Base-by-base conservation (phyloP, 1,140 invertebrate species). In the Penaeus japonicus region DNA sequence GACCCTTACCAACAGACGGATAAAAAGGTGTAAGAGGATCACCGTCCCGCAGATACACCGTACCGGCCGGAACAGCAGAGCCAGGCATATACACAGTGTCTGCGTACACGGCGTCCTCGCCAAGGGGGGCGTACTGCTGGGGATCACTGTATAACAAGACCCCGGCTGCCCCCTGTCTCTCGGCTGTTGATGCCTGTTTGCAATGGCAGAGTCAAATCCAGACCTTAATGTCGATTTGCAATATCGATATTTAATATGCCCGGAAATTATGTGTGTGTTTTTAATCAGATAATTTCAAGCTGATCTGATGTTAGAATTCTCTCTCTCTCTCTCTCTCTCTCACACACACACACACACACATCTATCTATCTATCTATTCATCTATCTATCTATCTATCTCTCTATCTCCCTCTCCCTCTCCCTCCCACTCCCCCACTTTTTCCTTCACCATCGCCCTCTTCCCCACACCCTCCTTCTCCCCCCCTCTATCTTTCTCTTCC, bases 21-120 rank as follows among this genome's bases (percentile, higher is more conserved):
- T 90, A 90, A 47, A 89, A 70, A 4, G 87, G 89, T 15, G 89
- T 90, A 54, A 90, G 89, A 12, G 89, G 89, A 35, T 90, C 89
- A 12, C 87, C 89, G 77, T 84, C 54, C 22, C 27, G 27, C 22
- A 77, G 24, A 17, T 82, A 82, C 39, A 87, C 78, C 15, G 87
- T 89, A 15, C 89, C 89, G 12, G 35, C 75, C 65, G 78, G 89
- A 4, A 84, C 85, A 32, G 73, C 89, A 7, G 59, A 81, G 15
- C 73, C 47, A 5, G 89, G 89, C 89, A 90, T 59, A 53, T 83
- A 88, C 2, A 90, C 78, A 22, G 89, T 81, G 59, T 73, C 53
- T 1, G 89, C 78, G 79, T 90, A 90, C 2, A 84, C 79, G 53
- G 85, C 54, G 55, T 88, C 86, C 17, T 53, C 77, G 1, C 89